Base-by-base conservation (phyloP, 2,113 vertebrate species). In the Scomber scombrus region DNA sequence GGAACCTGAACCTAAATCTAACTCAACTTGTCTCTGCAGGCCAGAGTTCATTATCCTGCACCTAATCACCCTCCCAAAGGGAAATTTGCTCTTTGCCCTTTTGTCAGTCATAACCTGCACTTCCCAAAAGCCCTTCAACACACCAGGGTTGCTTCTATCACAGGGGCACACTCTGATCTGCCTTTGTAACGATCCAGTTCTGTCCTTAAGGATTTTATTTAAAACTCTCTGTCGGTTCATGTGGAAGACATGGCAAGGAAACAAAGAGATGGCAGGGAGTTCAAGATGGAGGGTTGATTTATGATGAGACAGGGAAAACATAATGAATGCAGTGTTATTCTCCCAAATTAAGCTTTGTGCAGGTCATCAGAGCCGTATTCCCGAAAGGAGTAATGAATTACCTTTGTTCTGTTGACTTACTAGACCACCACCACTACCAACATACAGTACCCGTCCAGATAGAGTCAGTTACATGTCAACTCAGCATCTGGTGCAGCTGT, bases 401-500 rank as follows among this genome's bases (percentile, higher is more conserved):
- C 76, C 61, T 62, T 14, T 46, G 51, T 71, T 84, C 50, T 88
- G 55, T 83, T 89, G 65, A 87, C 74, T 60, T 87, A 62, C 72
- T 50, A 58, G 64, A 82, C 29, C 47, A 31, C 16, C 79, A 31
- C 19, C 62, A 56, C 68, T n/a, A 62, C 54, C 19, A 70, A 46
- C 31, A 67, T 74, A 51, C 58, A 78, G 56, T 26, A 47, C 73
- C 21, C 12, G 23, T 81, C 51, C 73, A 76, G 6, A 75, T 49
- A 82, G 64, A 79, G 66, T 80, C 55, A 29, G 43, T 86, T 89
- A 54, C 81, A 82, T 2, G 2, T 78, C 26, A 57, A 58, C 67
- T 58, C 64, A 63, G 66, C 86, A 81, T 85, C 77, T 88, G 71
- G 77, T 58, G 81, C 90, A 91, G 89, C 83, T 90, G 84, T 76